Conservation (phyloP, 2,888 invertebrate genomes). For the Cataglyphis livida region DNA sequence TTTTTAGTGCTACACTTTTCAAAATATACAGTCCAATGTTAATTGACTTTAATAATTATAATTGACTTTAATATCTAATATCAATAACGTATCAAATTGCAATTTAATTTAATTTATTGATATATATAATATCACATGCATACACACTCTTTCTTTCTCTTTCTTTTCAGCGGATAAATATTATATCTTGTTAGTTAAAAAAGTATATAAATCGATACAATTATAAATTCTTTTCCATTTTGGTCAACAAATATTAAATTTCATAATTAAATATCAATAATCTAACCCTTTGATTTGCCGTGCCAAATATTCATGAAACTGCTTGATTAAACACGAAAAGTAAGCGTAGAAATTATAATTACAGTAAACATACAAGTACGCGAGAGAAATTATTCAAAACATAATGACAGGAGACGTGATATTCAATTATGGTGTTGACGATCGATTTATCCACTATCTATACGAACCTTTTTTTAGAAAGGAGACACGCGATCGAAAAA, state of each 20-base stretch:
- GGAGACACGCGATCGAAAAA: constrained; percentile 57
- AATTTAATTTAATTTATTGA: constrained; percentile 39
- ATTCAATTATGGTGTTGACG: constrained; percentile 32
- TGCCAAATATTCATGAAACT: constrained; percentile 7
- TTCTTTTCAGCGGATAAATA: constrained; percentile 5
- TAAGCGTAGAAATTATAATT: neutral
- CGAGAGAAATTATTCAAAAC: constrained; percentile 10
- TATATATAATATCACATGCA: neutral
- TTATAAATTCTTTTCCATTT: constrained; percentile 47
- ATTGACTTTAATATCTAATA: constrained; percentile 32
- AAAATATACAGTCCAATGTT: constrained; percentile 14
- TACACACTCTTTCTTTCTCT: neutral
- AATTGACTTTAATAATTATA: constrained; percentile 28
- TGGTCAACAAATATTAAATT: constrained; percentile 29
- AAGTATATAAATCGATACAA: constrained; percentile 28
- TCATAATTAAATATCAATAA: constrained; percentile 29
- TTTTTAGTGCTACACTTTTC: constrained; percentile 17
- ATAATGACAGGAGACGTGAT: neutral
- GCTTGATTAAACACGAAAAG: constrained; percentile 29
- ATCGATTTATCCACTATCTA: constrained; percentile 54
- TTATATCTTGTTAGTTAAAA: constrained; percentile 11
- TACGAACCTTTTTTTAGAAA: constrained; percentile 36
- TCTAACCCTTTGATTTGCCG: neutral
- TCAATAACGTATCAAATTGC: constrained; percentile 29
- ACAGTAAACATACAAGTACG: neutral